These are phyloP conservation scores for Mycalesis mineus DNA, from an alignment of 2,888 invertebrate genomes.

Conservation along the genomic window DNA sequence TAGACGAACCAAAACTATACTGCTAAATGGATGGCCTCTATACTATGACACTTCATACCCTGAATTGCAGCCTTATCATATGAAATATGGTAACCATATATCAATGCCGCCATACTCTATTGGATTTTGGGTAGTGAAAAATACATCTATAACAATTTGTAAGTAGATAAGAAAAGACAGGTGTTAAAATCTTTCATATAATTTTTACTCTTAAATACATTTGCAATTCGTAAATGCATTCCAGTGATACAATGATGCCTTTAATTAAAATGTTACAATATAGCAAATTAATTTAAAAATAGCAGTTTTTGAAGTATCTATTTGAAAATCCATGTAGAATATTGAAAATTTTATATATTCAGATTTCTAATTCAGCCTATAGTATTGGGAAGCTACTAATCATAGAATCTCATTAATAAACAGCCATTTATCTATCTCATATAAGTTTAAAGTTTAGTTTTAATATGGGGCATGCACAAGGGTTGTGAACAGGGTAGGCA, in stretches of 20 bases:
- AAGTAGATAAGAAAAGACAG: constrained; percentile 33
- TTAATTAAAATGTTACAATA: constrained; percentile 1
- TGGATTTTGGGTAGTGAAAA: constrained; percentile 81
- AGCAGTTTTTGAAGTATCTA: background rate
- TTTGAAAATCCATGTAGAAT: background rate
- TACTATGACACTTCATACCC: constrained; percentile 73
- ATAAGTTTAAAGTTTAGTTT: too few relatives aligned
- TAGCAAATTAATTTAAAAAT: background rate
- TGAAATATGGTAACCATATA: constrained; percentile 65
- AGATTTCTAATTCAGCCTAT: background rate
- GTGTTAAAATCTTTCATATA: background rate
- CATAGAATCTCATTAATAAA: background rate
- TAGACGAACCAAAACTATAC: constrained; percentile 70
- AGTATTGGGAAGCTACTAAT: background rate
- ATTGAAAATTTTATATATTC: background rate
- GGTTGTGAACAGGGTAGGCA: too few relatives aligned
- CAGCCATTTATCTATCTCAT: background rate
- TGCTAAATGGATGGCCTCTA: constrained; percentile 79
- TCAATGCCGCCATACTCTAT: constrained; percentile 81
- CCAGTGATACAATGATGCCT: constrained; percentile 22
- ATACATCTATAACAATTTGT: constrained; percentile 59
- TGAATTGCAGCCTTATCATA: constrained; percentile 66
- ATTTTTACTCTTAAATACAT: background rate
- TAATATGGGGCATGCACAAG: too few relatives aligned
- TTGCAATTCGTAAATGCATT: constrained; percentile 17